Conservation (phyloP, 2,888 invertebrate species). For the Pyrgus malvae region DNA sequence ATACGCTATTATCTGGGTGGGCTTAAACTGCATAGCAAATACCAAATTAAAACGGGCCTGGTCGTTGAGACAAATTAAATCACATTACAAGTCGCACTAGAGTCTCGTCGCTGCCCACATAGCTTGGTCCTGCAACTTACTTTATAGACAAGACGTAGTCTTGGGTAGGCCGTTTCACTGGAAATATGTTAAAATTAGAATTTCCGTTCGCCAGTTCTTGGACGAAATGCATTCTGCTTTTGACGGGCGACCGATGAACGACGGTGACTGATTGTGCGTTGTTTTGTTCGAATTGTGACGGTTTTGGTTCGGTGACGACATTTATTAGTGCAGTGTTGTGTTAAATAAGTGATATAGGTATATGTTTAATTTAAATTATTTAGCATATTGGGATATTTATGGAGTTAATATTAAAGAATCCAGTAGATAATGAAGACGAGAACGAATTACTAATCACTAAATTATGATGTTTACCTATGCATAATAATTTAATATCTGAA, state of each 20-base stretch:
- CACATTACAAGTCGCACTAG: constrained; percentile 63
- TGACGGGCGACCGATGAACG: constrained; percentile 40
- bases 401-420: too few relatives aligned
- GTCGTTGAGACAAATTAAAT: constrained; percentile 66
- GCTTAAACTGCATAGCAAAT: constrained; percentile 37
- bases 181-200: constrained; percentile 78
- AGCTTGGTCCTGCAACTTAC: constrained; percentile 58
- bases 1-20: constrained; percentile 35
- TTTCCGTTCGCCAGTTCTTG: constrained; percentile 74
- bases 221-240: constrained; percentile 68
- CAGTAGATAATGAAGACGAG: too few relatives aligned
- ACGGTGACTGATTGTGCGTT: constrained; percentile 30
- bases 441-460: too few relatives aligned
- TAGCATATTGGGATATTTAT: too few relatives aligned
- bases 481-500: too few relatives aligned
- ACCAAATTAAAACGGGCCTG: constrained; percentile 53
- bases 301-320: constrained; percentile 19
- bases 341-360: constrained; percentile 1
- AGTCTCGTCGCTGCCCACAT: constrained; percentile 58
- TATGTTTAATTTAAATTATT: not conserved
- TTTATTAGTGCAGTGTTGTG: constrained; percentile 20
- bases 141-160: constrained; percentile 64
- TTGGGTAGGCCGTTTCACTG: constrained; percentile 67
- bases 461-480: too few relatives aligned
- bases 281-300: constrained; percentile 25